Evolutionary conservation across 2,888 invertebrate species (phyloP), one percentile per base, ranked within the genome.

Genomic region (Auanema sp.): DNA sequence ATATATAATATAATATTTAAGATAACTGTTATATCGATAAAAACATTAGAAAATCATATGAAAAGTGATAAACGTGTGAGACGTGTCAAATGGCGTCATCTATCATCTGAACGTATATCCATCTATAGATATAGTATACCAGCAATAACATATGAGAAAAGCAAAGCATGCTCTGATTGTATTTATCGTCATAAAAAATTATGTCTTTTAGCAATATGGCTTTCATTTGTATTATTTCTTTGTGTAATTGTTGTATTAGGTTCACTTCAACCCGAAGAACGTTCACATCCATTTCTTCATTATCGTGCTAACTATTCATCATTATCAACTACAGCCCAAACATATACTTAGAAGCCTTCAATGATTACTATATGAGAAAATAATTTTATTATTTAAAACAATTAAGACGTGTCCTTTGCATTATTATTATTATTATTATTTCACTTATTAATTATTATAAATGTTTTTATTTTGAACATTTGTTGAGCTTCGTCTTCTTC

Each of bases 61-160:
- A 72, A 71, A 44, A 74, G 63, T 52, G 64, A 74, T 24, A 69
- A 65, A 49, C 59, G 69, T 8, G 68, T 74, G n/a, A 54, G 71
- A 25, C 58, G 74, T 49, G 74, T 74, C n/a, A 74, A 74, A 58
- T 74, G 74, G 74, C 51, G 74, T 18, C 71, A 74, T 62, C 56
- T 72, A 40, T 72, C 71, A 3, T 54, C 74, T 16, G 74, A 74
- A 40, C 47, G 74, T 14, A 65, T 72, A 0, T 74, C 74, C 11
- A 66, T 74, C 53, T 74, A 74, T 65, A 65, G 74, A 42, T 74
- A 74, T 53, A 68, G 68, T 49, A 24, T 74, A 11, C 74, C 74
- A 5, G 71, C 74, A 11, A 65, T 74, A 33, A 72, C 71, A 43
- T 69, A 71, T 57, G 65, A 71, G 62, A 62, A 62, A 21, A 63